Evolutionary conservation across 2,888 invertebrate genomes (phyloP).

Genomic region (Cantharis rustica): DNA sequence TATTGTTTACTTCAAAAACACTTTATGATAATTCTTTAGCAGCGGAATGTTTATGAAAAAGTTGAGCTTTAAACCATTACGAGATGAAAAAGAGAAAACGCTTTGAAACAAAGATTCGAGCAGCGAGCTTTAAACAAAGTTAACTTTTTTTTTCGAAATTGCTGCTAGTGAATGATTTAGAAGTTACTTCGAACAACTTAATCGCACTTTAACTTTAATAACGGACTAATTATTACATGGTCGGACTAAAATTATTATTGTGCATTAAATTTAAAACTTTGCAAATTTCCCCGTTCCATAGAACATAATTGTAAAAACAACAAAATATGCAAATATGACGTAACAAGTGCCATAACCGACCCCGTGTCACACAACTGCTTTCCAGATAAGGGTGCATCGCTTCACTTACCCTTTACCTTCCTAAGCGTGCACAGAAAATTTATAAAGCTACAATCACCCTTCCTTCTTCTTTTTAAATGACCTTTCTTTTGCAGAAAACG

Average conservation of each 20-base stretch:
- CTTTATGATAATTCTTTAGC: background rate
- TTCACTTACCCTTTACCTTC: conserved; percentile 34
- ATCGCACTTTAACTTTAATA: background rate
- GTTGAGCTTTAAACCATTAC: background rate
- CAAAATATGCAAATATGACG: conserved; percentile 28
- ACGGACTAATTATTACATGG: background rate
- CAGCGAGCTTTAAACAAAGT: background rate
- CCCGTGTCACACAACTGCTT: conserved; percentile 25
- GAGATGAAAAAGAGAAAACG: background rate
- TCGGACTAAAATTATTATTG: background rate
- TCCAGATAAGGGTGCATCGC: conserved; percentile 32
- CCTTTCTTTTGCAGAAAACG: background rate
- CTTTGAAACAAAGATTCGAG: background rate
- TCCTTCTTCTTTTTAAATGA: conserved; percentile 10
- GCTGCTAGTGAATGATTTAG: background rate
- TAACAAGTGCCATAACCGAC: conserved; percentile 34
- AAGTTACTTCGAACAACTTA: background rate
- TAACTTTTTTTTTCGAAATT: background rate
- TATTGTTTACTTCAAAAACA: background rate
- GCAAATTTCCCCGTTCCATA: background rate
- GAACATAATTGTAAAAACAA: conserved; percentile 29
- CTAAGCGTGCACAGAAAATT: conserved; percentile 12
- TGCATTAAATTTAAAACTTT: background rate
- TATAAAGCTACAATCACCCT: conserved; percentile 13
- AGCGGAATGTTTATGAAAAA: background rate